phyloP scores from a whole-genome alignment of 2,888 invertebrate genomes.

The Melipona bicolor region DNA sequence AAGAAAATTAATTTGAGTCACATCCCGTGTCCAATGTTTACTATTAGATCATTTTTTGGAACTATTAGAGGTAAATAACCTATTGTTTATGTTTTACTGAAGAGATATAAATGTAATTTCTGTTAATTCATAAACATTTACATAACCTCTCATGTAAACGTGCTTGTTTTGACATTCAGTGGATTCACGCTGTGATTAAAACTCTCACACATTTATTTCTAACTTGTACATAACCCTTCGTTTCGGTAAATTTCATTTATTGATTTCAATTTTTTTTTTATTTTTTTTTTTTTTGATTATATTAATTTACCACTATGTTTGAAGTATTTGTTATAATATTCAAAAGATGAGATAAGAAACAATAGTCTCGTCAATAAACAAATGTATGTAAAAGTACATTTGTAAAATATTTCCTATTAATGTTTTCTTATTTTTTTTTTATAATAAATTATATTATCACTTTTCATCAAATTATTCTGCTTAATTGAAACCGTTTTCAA shows the following conservation, averaged over 20 bases:
- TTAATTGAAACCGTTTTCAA: not conserved
- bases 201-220: slow-evolving; percentile 19
- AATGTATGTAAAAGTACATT: slow-evolving; percentile 14
- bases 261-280: not conserved
- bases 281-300: not conserved
- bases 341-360: slow-evolving; percentile 65
- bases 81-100: slow-evolving; percentile 31
- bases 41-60: slow-evolving; percentile 67
- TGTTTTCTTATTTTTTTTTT: not conserved
- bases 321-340: slow-evolving; percentile 24
- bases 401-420: not conserved
- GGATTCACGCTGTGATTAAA: slow-evolving; percentile 55
- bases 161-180: slow-evolving; percentile 72
- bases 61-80: slow-evolving; percentile 72
- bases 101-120: slow-evolving; percentile 22
- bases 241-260: slow-evolving; percentile 24
- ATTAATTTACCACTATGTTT: slow-evolving; percentile 9
- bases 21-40: slow-evolving; percentile 77
- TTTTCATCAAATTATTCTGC: not conserved
- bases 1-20: slow-evolving; percentile 72
- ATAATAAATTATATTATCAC: not conserved
- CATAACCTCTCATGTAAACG: slow-evolving; percentile 70
- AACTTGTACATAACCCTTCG: slow-evolving; percentile 35
- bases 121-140: slow-evolving; percentile 54
- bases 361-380: slow-evolving; percentile 61